A percentile compares a stretch with the other conserved stretches of the same genome.
These are phyloP conservation scores for Drosophila histrio DNA, from an alignment of 2,888 invertebrate genomes.

Conservation along the genomic window DNA sequence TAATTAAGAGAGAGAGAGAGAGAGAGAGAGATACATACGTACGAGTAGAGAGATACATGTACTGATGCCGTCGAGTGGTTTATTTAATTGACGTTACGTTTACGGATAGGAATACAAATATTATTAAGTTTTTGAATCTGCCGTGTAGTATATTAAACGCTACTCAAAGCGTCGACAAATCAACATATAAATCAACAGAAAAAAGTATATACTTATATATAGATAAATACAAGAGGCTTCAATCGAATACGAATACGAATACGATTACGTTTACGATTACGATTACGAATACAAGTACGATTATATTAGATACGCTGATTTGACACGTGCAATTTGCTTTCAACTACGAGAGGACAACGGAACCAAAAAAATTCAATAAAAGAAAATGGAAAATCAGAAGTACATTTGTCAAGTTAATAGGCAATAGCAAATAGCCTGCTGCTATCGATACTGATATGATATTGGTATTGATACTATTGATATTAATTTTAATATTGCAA, in stretches of 20 bases:
- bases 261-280: slow-evolving; percentile 10
- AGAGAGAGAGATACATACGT: background rate
- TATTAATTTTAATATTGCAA: background rate
- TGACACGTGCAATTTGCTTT: slow-evolving; percentile 73
- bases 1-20: slow-evolving; percentile 25
- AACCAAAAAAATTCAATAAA: slow-evolving; percentile 9
- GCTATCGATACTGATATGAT: background rate
- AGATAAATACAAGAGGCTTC: slow-evolving; percentile 40
- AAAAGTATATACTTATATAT: slow-evolving; percentile 3
- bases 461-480: slow-evolving; percentile 7
- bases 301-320: slow-evolving; percentile 42
- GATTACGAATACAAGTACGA: slow-evolving; percentile 35
- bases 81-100: slow-evolving; percentile 37
- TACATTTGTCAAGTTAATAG: slow-evolving; percentile 1
- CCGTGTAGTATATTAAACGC: slow-evolving; percentile 45
- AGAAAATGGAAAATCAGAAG: slow-evolving; percentile 1
- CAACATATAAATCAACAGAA: slow-evolving; percentile 15
- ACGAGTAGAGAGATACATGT: slow-evolving; percentile 17
- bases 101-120: slow-evolving; percentile 24
- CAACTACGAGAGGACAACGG: slow-evolving; percentile 40
- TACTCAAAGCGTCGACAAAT: slow-evolving; percentile 36
- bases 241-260: slow-evolving; percentile 33
- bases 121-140: slow-evolving; percentile 37
- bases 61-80: slow-evolving; percentile 46
- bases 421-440: slow-evolving; percentile 23